Evolutionary conservation across 2,113 vertebrate genomes (phyloP), one percentile per base, ranked within the genome.

Genomic region (Rhynchopsitta pachyrhyncha): DNA sequence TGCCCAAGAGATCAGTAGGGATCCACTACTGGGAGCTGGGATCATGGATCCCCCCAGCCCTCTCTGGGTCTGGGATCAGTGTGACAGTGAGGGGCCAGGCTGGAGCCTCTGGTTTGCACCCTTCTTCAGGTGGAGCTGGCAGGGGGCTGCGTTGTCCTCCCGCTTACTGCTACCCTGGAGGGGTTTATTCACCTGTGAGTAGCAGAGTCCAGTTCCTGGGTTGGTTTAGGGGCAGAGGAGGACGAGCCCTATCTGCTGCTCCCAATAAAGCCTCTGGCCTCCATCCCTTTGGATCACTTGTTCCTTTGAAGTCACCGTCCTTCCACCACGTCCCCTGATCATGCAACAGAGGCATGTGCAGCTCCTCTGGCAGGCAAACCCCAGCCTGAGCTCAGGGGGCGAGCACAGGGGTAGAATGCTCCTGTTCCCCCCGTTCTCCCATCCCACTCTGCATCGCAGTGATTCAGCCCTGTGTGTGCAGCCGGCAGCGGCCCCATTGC

Each of bases 191-290:
- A 7, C 33, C 15, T 4, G 29, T 23, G 20, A 14, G 13, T 2
- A 3, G 47, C 53, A 18, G 42, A 13, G 19, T 33, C 39, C 39
- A 6, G 53, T 47, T 91, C 11, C 19, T 1, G 57, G 4, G 2
- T 6, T 49, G 49, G 8, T 25, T 77, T 20, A 2, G 50, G 57
- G 28, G 27, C 3, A 6, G 71, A 33, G 73, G 28, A 47, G 57
- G 47, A 44, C 0, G 8, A 44, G 33, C 33, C 33, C 13, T 3
- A 4, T 15, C 62, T 24, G 35, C 69, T 33, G 80, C 87, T 79
- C 90, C 67, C 76, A 95, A 82, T 92, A 95, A 95, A 92, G n/a
- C 35, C 92, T 49, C 77, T 27, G 62, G 24, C 90, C 63, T 49
- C 79, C 31, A 82, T 71, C 71, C 37, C n/a, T 49, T 4, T 2